Base-by-base conservation (phyloP, 2,888 invertebrate species). In the Leucophenga montana region DNA sequence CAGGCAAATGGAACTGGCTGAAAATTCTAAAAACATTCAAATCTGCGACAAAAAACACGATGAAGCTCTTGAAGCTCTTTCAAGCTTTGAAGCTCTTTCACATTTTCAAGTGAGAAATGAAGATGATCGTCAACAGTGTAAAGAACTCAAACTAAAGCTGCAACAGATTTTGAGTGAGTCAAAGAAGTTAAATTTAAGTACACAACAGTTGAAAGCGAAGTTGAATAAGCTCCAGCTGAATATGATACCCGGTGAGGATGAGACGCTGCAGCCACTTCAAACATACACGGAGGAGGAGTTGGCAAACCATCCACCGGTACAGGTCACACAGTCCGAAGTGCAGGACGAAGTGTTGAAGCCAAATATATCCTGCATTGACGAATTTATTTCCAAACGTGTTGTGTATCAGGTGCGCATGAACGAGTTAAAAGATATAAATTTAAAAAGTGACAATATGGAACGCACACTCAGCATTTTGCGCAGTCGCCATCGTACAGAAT, bases 371-470 rank as follows among this genome's bases (percentile, higher is more conserved):
- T 92, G 94, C 74, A 93, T 95, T 85, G 90, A 92, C 85, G 94
- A 94, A 67, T 95, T 92, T 83, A 91, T 91, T 76, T 90, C 91
- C 0, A 93, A 95, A 89, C 94, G 95, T 78, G 91, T 92, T 53
- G 85, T 93, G 0, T 97, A 94, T 84, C 81, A 95, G 65, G 91
- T 92, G 74, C 92, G 96, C 1, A 93, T 94, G 0, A 91, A 92
- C 0, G 96, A 97, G 74, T 87, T 98, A 3, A 95, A 97, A 70
- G 92, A 93, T 56, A 93, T 97, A 1, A 96, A 95, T 0, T 90
- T 90, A 0, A 91, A 93, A 74, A 91, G 97, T 67, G 95, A 96
- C 79, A 92, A 93, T 78, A 93, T 96, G 90, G 90, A 95, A n/a
- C 91, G 92, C 1, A 86, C 92, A 1, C 92, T 91, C 77, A 93